These are phyloP conservation scores for Crotalus horridus DNA, from an alignment of 2,113 vertebrate genomes.

Conservation along the genomic window DNA sequence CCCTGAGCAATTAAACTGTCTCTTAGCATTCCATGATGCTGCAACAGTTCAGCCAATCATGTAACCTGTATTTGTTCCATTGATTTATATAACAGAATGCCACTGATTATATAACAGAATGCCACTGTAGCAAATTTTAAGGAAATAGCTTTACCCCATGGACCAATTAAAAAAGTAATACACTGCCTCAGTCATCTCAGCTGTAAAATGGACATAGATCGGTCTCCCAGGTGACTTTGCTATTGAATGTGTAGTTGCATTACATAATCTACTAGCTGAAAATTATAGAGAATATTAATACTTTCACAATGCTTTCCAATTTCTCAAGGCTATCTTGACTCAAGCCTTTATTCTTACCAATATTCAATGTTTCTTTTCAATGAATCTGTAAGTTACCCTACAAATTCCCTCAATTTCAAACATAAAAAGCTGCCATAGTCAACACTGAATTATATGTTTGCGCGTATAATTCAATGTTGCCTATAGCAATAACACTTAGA, in stretches of 20 bases:
- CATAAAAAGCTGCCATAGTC: neutral
- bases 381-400: neutral
- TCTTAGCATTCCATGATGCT: neutral
- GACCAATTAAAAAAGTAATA: neutral
- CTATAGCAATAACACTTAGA: neutral
- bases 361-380: neutral
- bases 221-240: too few species aligned
- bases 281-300: neutral
- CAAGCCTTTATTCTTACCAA: neutral
- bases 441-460: neutral
- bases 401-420: neutral
- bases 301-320: neutral
- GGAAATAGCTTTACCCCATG: neutral
- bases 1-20: neutral
- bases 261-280: neutral
- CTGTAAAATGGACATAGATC: neutral
- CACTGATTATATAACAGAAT: neutral
- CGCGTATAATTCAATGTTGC: neutral
- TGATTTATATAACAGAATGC: neutral
- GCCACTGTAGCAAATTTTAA: neutral
- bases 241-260: neutral
- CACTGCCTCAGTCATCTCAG: neutral
- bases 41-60: neutral
- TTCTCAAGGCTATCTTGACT: neutral
- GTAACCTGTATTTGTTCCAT: neutral